phyloP scores from a whole-genome alignment of 2,797 vertebrate species.

The Hypotaenidia okinawae region DNA sequence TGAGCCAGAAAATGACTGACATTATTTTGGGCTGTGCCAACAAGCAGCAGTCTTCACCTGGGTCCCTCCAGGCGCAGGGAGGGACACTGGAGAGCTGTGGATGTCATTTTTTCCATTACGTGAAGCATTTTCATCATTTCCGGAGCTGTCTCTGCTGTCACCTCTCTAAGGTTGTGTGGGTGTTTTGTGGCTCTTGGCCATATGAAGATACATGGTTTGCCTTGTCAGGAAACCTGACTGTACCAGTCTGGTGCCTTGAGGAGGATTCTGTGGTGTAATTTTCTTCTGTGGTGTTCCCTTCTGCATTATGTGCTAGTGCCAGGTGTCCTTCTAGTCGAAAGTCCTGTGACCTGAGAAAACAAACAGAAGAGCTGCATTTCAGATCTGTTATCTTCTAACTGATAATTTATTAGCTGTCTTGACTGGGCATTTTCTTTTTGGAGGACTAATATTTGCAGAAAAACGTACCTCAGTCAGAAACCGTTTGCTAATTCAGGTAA shows the following conservation, averaged over 20 bases:
- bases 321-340: background rate
- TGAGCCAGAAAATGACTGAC: accelerated
- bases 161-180: background rate
- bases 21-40: background rate
- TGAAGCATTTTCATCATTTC: background rate
- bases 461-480: background rate
- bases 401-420: background rate
- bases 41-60: background rate
- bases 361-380: background rate
- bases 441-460: background rate
- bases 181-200: background rate
- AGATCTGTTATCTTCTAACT: background rate
- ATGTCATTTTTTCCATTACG: background rate
- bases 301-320: background rate
- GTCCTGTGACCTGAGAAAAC: background rate
- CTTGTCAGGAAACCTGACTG: background rate
- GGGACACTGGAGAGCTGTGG: background rate
- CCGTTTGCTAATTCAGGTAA: background rate
- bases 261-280: background rate
- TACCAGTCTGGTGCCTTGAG: background rate
- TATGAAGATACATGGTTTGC: background rate
- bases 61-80: background rate
- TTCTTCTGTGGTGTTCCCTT: background rate
- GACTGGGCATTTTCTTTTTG: background rate
- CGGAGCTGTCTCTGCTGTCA: background rate